Percentiles rank a stretch among this genome's conserved stretches.
phyloP scores from a whole-genome alignment of 1,140 invertebrate genomes.

The Drosophila quadrilineata region DNA sequence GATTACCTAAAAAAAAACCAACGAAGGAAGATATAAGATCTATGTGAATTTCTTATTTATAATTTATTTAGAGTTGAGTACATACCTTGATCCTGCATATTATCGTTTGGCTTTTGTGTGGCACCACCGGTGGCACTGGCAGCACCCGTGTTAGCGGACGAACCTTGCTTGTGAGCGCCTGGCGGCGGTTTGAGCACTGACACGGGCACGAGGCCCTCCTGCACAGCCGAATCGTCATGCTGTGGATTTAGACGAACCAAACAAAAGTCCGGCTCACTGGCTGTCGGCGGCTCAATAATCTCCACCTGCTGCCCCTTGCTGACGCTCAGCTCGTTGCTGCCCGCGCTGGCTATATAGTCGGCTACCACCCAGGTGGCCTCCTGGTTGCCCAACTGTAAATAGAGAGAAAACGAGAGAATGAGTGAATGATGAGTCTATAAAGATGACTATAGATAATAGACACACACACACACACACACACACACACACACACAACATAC shows the following conservation, averaged over 20 bases:
- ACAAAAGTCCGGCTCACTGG: constrained; percentile 84
- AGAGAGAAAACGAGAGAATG: constrained; percentile 28
- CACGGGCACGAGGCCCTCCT: constrained; percentile 92
- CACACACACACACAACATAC: too few relatives aligned
- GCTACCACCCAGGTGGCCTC: constrained; percentile 94
- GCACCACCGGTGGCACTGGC: constrained; percentile 15
- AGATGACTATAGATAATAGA: too few relatives aligned
- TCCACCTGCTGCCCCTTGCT: constrained; percentile 95
- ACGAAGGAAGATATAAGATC: constrained; percentile 6
- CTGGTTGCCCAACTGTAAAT: constrained; percentile 84
- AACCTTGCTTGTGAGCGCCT: constrained; percentile 80
- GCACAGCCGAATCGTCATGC: constrained; percentile 84
- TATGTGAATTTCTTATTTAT: not conserved
- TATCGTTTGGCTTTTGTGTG: constrained; percentile 58
- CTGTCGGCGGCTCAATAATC: constrained; percentile 88
- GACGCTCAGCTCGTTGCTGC: constrained; percentile 89
- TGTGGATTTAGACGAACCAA: constrained; percentile 83
- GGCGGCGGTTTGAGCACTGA: constrained; percentile 91
- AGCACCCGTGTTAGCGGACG: constrained; percentile 22
- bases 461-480: constrained; percentile 12
- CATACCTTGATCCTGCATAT: constrained; percentile 75
- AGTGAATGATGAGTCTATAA: constrained; percentile 18
- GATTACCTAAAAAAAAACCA: constrained; percentile 48
- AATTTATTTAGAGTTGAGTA: not conserved
- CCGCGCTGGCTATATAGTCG: constrained; percentile 88